These are phyloP conservation scores for Papilio xuthus DNA, from an alignment of 1,140 invertebrate genomes.

Conservation along the genomic window DNA sequence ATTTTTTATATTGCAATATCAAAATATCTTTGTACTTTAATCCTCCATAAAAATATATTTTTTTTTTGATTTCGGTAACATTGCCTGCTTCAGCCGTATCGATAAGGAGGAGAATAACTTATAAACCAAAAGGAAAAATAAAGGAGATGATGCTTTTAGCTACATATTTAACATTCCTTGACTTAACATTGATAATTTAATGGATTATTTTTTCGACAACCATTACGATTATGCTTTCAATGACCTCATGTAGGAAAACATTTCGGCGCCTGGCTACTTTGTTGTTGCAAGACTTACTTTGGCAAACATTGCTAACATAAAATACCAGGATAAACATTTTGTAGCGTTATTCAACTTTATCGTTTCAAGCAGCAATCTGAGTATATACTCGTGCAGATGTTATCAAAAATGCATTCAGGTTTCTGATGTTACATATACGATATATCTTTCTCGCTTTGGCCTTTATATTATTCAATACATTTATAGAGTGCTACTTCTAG, in stretches of 20 bases:
- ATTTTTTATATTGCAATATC: not conserved
- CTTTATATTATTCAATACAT: not conserved
- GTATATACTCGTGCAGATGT: not conserved
- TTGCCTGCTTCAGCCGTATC: too few relatives aligned
- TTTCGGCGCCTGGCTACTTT: not conserved
- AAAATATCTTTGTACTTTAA: not conserved
- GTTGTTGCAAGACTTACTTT: not conserved
- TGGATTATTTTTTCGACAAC: too few relatives aligned
- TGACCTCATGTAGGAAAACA: not conserved
- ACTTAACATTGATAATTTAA: too few relatives aligned
- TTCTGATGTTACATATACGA: not conserved
- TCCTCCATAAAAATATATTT: too few relatives aligned
- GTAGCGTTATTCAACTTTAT: slow-evolving; percentile 9
- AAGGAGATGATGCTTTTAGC: too few relatives aligned
- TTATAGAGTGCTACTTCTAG: slow-evolving; percentile 7
- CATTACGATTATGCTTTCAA: not conserved
- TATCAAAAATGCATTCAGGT: slow-evolving; percentile 6
- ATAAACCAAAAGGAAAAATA: too few relatives aligned
- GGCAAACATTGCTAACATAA: not conserved
- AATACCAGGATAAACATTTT: not conserved
- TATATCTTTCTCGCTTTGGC: not conserved
- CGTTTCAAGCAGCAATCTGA: not conserved
- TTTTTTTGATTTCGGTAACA: too few relatives aligned
- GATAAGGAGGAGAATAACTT: too few relatives aligned
- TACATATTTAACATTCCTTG: too few relatives aligned